phyloP scores from a whole-genome alignment of 2,888 invertebrate species.

The Habroteleia sp. region DNA sequence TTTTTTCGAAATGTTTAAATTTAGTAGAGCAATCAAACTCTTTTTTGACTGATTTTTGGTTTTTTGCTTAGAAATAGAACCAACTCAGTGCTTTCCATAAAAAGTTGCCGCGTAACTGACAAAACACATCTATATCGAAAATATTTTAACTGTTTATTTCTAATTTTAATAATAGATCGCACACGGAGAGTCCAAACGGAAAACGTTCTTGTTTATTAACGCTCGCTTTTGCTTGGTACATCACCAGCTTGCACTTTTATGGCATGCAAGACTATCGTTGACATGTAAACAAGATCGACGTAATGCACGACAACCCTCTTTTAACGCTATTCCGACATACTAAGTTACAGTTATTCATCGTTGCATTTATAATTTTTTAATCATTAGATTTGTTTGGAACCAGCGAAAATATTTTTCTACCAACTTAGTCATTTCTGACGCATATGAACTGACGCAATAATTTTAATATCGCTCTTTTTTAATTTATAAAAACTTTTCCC shows the following conservation, averaged over 20 bases:
- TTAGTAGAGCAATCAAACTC: no score
- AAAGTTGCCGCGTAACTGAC: background rate
- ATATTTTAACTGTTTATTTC: constrained; percentile 15
- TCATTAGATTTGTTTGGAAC: no score
- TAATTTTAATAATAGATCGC: constrained; percentile 38
- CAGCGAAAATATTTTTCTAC: background rate
- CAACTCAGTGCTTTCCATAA: no score
- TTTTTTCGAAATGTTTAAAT: no score
- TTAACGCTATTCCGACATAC: constrained; percentile 15
- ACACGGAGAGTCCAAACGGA: constrained; percentile 7
- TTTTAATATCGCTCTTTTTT: no score
- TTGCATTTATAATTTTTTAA: no score
- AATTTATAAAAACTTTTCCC: no score
- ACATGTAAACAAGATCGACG: constrained; percentile 59
- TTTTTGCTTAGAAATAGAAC: no score
- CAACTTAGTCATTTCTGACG: no score
- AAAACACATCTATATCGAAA: constrained; percentile 4
- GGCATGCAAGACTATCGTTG: constrained; percentile 45
- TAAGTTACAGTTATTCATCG: constrained; percentile 20
- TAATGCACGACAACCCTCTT: constrained; percentile 49
- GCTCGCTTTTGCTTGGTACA: constrained; percentile 33
- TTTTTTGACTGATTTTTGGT: no score
- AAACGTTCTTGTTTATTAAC: constrained; percentile 37
- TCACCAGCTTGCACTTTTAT: constrained; percentile 60
- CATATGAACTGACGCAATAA: no score